Evolutionary conservation across 2,888 invertebrate species (phyloP).

Genomic region (Dryobota labecula): DNA sequence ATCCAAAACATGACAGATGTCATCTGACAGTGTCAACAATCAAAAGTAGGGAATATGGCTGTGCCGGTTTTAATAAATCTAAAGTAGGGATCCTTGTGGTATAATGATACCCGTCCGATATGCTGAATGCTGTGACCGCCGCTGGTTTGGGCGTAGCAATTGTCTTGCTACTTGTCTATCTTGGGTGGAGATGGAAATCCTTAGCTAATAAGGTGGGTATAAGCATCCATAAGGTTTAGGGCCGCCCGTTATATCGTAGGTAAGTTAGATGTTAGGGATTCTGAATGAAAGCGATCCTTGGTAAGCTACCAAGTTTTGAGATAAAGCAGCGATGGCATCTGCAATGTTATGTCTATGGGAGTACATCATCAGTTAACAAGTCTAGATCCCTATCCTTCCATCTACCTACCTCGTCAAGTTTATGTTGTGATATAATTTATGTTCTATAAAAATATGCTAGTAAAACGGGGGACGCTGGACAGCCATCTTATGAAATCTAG

Average conservation of each 20-base stretch:
- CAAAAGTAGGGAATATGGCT: conserved; percentile 52
- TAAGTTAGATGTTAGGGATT: background rate
- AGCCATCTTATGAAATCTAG: background rate
- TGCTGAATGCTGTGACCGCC: conserved; percentile 73
- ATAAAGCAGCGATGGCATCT: background rate
- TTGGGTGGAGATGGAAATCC: conserved; percentile 75
- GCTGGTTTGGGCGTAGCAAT: conserved; percentile 75
- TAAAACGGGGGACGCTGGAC: background rate
- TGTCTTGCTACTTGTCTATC: conserved; percentile 70
- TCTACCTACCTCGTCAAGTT: too few species aligned
- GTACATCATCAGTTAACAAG: background rate
- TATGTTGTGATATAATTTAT: background rate
- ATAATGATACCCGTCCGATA: conserved; percentile 70
- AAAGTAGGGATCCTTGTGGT: conserved; percentile 44
- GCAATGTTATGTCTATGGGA: background rate
- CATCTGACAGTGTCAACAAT: conserved; percentile 54
- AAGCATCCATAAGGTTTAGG: background rate
- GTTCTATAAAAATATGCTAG: background rate
- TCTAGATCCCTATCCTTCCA: too few species aligned
- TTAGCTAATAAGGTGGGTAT: conserved; percentile 67
- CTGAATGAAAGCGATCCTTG: too few species aligned
- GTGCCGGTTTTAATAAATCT: conserved; percentile 50
- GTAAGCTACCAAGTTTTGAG: background rate
- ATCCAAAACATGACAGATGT: conserved; percentile 63
- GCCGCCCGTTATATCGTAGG: background rate